phyloP scores from a whole-genome alignment of 2,888 invertebrate species.

The Malachius bipustulatus region DNA sequence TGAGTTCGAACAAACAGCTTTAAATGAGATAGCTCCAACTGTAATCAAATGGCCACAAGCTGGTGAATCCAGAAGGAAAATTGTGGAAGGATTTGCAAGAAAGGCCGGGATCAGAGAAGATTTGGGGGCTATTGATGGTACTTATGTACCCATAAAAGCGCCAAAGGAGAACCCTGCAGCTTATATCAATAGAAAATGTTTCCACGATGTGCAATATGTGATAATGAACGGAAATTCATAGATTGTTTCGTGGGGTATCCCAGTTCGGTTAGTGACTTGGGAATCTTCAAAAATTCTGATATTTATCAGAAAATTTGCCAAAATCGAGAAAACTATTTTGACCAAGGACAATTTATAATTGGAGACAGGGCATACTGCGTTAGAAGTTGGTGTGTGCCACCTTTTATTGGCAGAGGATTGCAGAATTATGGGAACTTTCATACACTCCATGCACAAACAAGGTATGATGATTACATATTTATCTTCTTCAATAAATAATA shows the following conservation, averaged over 20 bases:
- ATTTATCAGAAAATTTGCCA: slow-evolving; percentile 13
- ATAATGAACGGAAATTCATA: slow-evolving; percentile 14
- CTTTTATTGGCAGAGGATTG: too few species aligned
- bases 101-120: slow-evolving; percentile 15
- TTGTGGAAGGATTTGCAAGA: slow-evolving; percentile 14
- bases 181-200: slow-evolving; percentile 21
- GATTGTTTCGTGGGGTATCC: slow-evolving; percentile 22
- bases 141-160: slow-evolving; percentile 21
- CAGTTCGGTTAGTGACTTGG: slow-evolving; percentile 19
- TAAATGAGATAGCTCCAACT: slow-evolving; percentile 12
- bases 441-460: too few species aligned
- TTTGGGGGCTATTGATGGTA: slow-evolving; percentile 21
- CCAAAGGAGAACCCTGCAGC: slow-evolving; percentile 17
- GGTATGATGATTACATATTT: too few species aligned
- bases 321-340: slow-evolving; percentile 9
- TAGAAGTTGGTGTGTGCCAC: too few species aligned
- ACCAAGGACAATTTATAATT: too few species aligned
- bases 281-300: slow-evolving; percentile 22
- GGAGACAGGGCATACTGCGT: too few species aligned
- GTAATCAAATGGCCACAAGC: slow-evolving; percentile 17
- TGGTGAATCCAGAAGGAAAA: slow-evolving; percentile 10
- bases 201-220: slow-evolving; percentile 20
- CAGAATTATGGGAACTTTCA: too few species aligned
- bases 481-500: too few species aligned
- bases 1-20: too few species aligned